These are phyloP conservation scores for Mastigias papua DNA, from an alignment of 30 jellyfish, hydroid and myxozoan species.

Conservation along the genomic window DNA sequence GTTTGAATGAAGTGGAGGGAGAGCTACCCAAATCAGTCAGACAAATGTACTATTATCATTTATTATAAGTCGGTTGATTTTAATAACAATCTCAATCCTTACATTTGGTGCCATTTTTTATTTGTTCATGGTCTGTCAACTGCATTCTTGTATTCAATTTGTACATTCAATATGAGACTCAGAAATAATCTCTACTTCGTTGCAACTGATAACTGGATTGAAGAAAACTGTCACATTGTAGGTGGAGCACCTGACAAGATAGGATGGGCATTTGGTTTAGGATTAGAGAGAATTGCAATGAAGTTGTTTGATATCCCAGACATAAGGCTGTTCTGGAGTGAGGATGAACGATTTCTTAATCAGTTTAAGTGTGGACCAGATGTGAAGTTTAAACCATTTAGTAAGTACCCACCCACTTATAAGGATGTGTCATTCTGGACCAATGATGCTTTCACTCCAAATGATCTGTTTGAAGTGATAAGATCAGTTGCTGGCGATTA, in stretches of 20 bases:
- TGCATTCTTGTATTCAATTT: no score
- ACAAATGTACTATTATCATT: no score
- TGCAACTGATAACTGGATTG: no score
- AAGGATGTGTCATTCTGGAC: conserved; percentile 98
- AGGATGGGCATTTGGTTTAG: conserved; percentile 99
- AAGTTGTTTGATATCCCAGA: conserved; percentile 93
- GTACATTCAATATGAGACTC: no score
- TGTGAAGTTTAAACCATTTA: conserved; percentile 88
- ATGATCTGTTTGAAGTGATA: conserved; percentile 91
- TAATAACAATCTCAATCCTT: no score
- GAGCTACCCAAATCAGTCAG: no score
- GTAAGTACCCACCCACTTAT: conserved; percentile 98
- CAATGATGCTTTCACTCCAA: conserved; percentile 70
- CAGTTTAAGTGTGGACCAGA: conserved; percentile 75
- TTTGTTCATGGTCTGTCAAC: no score
- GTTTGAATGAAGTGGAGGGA: no score
- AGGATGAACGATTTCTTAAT: conserved; percentile 88
- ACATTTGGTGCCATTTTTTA: no score
- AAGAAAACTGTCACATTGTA: conserved; percentile 1
- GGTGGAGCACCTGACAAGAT: conserved; percentile 96
- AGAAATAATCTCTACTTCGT: no score
- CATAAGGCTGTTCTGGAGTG: conserved; percentile 99
- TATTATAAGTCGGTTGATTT: no score
- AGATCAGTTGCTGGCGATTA: conserved; percentile 94
- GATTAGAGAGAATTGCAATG: conserved; percentile 99